Evolutionary conservation across 2,797 vertebrate genomes (phyloP), one percentile per base, ranked within the genome.

Genomic region (Pteronotus mesoamericanus): DNA sequence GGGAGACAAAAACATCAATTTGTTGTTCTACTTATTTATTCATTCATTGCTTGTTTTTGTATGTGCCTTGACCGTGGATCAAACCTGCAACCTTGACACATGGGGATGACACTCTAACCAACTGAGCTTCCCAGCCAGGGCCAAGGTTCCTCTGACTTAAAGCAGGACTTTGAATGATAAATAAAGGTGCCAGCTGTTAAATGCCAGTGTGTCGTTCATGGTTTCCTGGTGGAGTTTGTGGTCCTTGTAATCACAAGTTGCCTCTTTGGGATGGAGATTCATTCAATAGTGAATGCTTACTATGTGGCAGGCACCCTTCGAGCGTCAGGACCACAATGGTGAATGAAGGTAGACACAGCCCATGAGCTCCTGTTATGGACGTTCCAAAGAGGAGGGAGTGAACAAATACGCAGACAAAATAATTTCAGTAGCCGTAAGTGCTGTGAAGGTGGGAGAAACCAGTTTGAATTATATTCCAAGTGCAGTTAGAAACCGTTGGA

Each of bases 91-190:
- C 59, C 59, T 61, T 61, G 59, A 59, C 26, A 14, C 26, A 2
- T 61, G 59, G 29, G 29, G 29, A 61, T 3, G 59, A 61, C 26
- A 29, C 59, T 61, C 26, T 61, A n/a, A n/a, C 61, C 61, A 64
- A 61, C 29, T 16, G 61, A 64, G 61, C 61, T n/a, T 32, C 59
- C 59, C 32, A 59, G 59, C 59, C 59, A 61, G 59, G 61, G 61
- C 77, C 84, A 78, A 64, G 55, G 53, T 91, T 91, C 87, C 77
- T 85, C 32, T 55, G 83, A 92, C 91, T 95, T 89, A 88, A 92
- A 97, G 86, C 90, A 95, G 85, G 24, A 78, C 64, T 97, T 91
- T 71, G 92, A 85, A 86, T 88, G 82, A 69, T 89, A 91, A 92
- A 93, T 86, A 59, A 91, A 89, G 75, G 77, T 86, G 87, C 75